Percentiles rank a stretch among this genome's conserved stretches.
Conservation (phyloP, 2,797 vertebrate species). For the Semaprochilodus insignis region DNA sequence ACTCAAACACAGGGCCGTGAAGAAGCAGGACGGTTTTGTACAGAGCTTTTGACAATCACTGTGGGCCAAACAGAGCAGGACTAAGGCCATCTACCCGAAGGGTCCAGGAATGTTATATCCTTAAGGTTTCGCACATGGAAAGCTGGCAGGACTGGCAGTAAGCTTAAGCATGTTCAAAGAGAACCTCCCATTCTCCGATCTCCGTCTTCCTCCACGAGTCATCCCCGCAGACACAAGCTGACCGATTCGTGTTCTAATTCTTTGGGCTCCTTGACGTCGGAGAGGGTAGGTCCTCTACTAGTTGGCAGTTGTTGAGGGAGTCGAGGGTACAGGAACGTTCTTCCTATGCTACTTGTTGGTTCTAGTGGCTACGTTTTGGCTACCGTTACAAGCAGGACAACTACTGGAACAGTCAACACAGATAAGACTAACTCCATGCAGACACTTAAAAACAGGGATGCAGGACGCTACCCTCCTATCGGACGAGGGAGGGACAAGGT, state of each 20-base stretch:
- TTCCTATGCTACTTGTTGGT: constrained; percentile 69
- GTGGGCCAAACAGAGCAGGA: constrained; percentile 1
- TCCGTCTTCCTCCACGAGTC: background rate
- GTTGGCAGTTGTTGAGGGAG: constrained; percentile 57
- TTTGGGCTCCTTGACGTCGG: constrained; percentile 27
- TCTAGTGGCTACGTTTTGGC: constrained; percentile 79
- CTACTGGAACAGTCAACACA: constrained; percentile 72
- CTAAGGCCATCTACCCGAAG: background rate
- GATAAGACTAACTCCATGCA: constrained; percentile 80
- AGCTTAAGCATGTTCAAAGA: constrained; percentile 24
- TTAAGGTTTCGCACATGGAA: constrained; percentile 37
- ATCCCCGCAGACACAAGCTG: constrained; percentile 15
- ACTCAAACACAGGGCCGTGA: background rate
- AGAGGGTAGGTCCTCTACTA: constrained; percentile 27
- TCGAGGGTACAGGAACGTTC: constrained; percentile 60
- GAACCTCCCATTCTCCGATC: constrained; percentile 5
- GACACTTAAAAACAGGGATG: constrained; percentile 62
- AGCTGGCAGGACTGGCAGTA: constrained; percentile 60
- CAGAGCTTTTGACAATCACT: background rate
- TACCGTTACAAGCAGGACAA: constrained; percentile 76
- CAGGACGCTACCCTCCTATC: constrained; percentile 39
- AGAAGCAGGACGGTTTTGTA: background rate
- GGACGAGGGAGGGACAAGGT: constrained; percentile 17
- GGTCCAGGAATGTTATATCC: constrained; percentile 52
- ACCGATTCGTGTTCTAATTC: constrained; percentile 19